Base-by-base conservation (phyloP, 2,888 invertebrate species). In the Hololepta plana region DNA sequence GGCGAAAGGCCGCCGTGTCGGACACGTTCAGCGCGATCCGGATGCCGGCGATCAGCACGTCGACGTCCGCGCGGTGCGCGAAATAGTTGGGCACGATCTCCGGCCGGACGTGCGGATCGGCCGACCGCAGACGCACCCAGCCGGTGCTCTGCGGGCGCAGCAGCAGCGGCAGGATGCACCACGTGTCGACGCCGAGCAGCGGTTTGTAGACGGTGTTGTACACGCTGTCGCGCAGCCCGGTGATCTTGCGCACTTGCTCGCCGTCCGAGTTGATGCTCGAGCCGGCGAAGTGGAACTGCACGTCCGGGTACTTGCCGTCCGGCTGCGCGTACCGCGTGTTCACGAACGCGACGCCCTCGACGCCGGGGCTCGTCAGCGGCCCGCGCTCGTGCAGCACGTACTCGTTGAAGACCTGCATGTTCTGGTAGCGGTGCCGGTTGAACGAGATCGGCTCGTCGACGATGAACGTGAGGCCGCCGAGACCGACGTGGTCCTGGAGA, bases 81-180 rank as follows among this genome's bases (percentile, higher is more conserved):
- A 95, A 79, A 49, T 95, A 95, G 49, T 93, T 91, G 0, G 93
- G 90, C 46, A 82, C 79, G 28, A 95, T 76, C 8, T 76, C 68
- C 0, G 91, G 93, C 33, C 80, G 70, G 2, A 77, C 70, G 35
- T 72, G 62, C 0, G 91, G 90, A 51, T 91, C 77, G 17, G 62
- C 65, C 24, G 79, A 81, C 36, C 70, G 72, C 10, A 96, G 55
- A 26, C 74, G 71, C n/a, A 96, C 59, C 68, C 75, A 75, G 0
- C 96, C 96, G 0, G 70, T 68, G 45, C 90, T 90, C 43, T 72
- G 75, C 0, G 95, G 88, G 4, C 93, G 64, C 37, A 95, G 51
- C 1, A 87, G 51, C 3, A 85, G 51, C 0, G 85, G 84, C 14
- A 84, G 51, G 33, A 85, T 77, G 0, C 79, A 77, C 81, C 84